Evolutionary conservation across 2,888 invertebrate genomes (phyloP).

Genomic region (Coenonympha arcania): DNA sequence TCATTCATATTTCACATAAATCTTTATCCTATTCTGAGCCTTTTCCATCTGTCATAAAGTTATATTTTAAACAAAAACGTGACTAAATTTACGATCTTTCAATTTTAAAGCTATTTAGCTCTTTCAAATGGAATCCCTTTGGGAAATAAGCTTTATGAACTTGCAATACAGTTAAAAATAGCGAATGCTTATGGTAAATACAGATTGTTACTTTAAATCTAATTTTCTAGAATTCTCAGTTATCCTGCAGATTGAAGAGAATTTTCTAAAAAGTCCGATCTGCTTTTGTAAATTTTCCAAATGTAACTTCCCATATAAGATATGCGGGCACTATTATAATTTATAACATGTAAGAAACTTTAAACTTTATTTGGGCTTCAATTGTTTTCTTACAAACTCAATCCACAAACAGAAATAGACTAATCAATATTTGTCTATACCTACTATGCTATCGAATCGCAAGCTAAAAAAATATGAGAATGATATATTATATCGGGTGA

Average conservation of each 20-base stretch:
- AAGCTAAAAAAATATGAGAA: too few species aligned
- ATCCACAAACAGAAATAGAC: too few species aligned
- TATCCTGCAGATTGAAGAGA: slow-evolving; percentile 5
- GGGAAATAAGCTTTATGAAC: not conserved
- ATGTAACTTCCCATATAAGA: too few species aligned
- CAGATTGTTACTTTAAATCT: not conserved
- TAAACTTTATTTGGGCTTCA: too few species aligned
- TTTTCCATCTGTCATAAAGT: not conserved
- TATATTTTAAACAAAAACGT: not conserved
- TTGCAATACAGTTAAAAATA: not conserved
- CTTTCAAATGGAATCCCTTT: not conserved
- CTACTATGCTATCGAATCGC: too few species aligned
- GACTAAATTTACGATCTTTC: not conserved
- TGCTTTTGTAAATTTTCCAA: too few species aligned
- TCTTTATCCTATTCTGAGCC: not conserved
- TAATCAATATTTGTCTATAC: too few species aligned
- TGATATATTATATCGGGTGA: too few species aligned
- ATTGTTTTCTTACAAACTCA: too few species aligned
- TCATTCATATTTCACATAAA: not conserved
- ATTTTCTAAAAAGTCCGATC: slow-evolving; percentile 14
- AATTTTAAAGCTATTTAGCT: not conserved
- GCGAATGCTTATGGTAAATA: not conserved
- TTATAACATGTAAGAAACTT: too few species aligned
- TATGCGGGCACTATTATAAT: too few species aligned
- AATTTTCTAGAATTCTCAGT: slow-evolving; percentile 9